Evolutionary conservation across 2,888 invertebrate species (phyloP), one percentile per base, ranked within the genome.

Genomic region (Yponomeuta evonymella): DNA sequence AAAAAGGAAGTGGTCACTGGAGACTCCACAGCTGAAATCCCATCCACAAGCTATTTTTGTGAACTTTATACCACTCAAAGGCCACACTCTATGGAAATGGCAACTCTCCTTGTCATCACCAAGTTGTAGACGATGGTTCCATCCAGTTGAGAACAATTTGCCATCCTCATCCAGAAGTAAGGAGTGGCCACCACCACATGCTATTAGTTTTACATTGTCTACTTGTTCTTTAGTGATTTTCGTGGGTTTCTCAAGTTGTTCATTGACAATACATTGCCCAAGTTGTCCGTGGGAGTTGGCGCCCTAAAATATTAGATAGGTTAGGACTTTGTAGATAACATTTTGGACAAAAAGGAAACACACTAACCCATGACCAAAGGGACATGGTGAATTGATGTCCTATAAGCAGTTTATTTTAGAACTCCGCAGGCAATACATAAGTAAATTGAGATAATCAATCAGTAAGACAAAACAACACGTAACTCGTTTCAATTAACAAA

Each of bases 221-320:
- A 90, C 86, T 81, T 89, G 81, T 79, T 88, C 77, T 69, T 82
- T 73, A 72, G 29, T 29, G 33, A 2, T 84, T 77, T 84, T 84
- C 69, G 88, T 87, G 64, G 95, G 96, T 75, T 87, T 86, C 75
- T 93, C 86, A 74, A 94, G 93, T 87, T 96, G 94, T 81, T 97
- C 97, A 75, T 93, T 94, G 75, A 92, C 91, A 73, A 88, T 82
- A 73, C 95, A 95, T 79, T 95, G 92, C 74, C 96, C 96, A 73
- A 97, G 90, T 85, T 97, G 97, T 70, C 96, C 96, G 82, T 96
- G 96, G 74, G 96, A 96, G 87, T 97, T 97, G 72, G 97, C 96
- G 79, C 97, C 97, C 97, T 97, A 83, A 74, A 88, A 87, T 69
- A 67, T 71, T 70, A 64, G 29, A 11, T 48, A 48, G 36, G 48